Conservation (phyloP, 1,140 invertebrate species). For the Diachasma alloeum region DNA sequence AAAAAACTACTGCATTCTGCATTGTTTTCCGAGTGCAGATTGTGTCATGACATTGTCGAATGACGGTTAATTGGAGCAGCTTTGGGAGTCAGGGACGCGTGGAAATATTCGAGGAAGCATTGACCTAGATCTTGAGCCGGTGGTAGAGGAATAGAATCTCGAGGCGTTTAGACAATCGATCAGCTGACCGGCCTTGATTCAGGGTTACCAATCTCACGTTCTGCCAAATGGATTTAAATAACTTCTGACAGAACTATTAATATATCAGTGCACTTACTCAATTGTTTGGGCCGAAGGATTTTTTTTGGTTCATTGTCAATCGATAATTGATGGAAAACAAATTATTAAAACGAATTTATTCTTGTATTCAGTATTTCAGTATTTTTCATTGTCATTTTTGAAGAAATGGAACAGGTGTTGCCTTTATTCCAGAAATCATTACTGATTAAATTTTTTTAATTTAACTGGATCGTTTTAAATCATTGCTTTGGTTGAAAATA, state of each 20-base stretch:
- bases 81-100: conserved; percentile 12
- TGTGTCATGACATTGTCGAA: neutral
- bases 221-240: conserved; percentile 30
- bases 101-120: conserved; percentile 21
- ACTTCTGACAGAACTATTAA: conserved; percentile 4
- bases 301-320: neutral
- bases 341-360: conserved; percentile 18
- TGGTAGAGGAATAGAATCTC: neutral
- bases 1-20: neutral
- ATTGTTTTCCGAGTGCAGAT: neutral
- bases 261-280: conserved; percentile 1
- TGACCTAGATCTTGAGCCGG: conserved; percentile 19
- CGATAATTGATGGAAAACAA: conserved; percentile 26
- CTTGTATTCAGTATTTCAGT: too few relatives aligned
- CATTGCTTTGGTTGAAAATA: too few relatives aligned
- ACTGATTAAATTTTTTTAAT: too few relatives aligned
- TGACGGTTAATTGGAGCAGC: neutral
- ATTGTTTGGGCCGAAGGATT: neutral
- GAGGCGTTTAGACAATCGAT: conserved; percentile 14
- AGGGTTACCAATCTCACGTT: conserved; percentile 27
- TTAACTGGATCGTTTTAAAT: too few relatives aligned
- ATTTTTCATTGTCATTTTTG: too few relatives aligned
- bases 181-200: conserved; percentile 36
- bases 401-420: too few relatives aligned
- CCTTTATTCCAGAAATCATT: too few relatives aligned